phyloP scores from a whole-genome alignment of 2,797 vertebrate genomes.

The Malacoctenus gilli region DNA sequence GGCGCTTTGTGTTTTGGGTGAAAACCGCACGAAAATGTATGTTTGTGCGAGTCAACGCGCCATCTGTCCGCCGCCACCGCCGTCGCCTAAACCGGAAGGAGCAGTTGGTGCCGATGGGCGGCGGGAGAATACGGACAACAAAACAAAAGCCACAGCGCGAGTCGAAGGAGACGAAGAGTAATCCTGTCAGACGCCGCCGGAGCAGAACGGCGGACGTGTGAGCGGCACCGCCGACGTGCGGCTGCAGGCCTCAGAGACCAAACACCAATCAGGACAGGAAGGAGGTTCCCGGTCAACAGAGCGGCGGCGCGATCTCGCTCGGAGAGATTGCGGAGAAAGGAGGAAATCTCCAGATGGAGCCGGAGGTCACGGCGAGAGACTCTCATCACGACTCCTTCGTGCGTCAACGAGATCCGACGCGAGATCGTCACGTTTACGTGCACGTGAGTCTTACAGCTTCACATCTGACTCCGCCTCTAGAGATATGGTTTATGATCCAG shows the following conservation, averaged over 20 bases:
- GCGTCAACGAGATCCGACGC: too few species aligned
- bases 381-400: too few species aligned
- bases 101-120: conserved; percentile 35
- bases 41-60: conserved; percentile 31
- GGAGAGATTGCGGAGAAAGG: conserved; percentile 13
- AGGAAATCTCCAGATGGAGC: conserved; percentile 25
- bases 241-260: conserved; percentile 45
- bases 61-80: conserved; percentile 51
- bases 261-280: conserved; percentile 52
- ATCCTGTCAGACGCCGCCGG: conserved; percentile 63
- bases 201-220: conserved; percentile 59
- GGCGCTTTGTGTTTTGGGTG: conserved; percentile 1
- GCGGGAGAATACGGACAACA: conserved; percentile 34
- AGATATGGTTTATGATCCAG: too few species aligned
- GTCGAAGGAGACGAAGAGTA: conserved; percentile 14
- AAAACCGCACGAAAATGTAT: conserved; percentile 16
- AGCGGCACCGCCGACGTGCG: conserved; percentile 52
- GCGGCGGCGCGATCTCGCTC: conserved; percentile 22
- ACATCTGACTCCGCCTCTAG: too few species aligned
- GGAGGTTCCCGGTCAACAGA: conserved; percentile 47
- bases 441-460: too few species aligned
- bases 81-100: conserved; percentile 28
- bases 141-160: conserved; percentile 33
- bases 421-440: too few species aligned
- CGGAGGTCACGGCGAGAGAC: conserved; percentile 6